Evolutionary conservation across 2,113 vertebrate species (phyloP).

Genomic region (Cryptotis parvus): DNA sequence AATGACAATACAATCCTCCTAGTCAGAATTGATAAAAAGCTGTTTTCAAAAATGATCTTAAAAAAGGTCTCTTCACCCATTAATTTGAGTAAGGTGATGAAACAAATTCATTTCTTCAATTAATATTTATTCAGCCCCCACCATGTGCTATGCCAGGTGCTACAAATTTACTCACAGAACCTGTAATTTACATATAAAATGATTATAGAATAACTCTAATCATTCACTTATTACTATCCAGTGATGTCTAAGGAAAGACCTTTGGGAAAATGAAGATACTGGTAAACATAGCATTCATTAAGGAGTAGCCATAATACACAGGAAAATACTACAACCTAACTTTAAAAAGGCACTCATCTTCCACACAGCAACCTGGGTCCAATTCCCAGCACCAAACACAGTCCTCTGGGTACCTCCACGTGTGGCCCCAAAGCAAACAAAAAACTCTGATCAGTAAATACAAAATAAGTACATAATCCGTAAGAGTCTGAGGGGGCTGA

Average conservation of each 20-base stretch:
- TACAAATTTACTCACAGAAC: conserved; percentile 27
- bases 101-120: conserved; percentile 15
- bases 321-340: not conserved
- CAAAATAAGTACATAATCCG: too few species aligned
- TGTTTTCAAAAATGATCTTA: conserved; percentile 39
- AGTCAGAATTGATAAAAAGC: not conserved
- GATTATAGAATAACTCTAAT: not conserved
- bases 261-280: not conserved
- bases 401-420: too few species aligned
- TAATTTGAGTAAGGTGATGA: conserved; percentile 38
- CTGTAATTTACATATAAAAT: not conserved
- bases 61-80: not conserved
- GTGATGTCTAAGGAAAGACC: not conserved
- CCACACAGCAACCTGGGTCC: too few species aligned
- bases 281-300: not conserved
- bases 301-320: conserved; percentile 25
- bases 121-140: not conserved
- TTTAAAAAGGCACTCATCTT: too few species aligned
- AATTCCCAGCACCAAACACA: too few species aligned
- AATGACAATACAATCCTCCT: conserved; percentile 11
- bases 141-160: not conserved
- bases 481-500: too few species aligned
- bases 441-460: too few species aligned
- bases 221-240: not conserved
- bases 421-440: too few species aligned